Base-by-base conservation (phyloP, 53 echinoderm and acorn worm genomes). In the Actinopyga echinites region DNA sequence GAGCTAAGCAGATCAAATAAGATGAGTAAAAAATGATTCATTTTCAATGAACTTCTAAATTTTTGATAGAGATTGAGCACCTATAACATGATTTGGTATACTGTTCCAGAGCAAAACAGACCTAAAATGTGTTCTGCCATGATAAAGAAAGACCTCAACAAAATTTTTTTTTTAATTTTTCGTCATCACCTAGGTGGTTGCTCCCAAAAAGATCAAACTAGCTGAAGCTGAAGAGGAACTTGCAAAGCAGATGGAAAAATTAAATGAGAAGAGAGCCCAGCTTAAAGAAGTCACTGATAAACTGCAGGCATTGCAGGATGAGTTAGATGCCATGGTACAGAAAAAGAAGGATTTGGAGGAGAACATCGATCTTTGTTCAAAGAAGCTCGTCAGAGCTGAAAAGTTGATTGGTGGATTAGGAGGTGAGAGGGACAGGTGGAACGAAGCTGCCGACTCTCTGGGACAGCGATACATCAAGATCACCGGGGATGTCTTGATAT, bases 351-450 rank as follows among this genome's bases (percentile, higher is more conserved):
- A 99, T 8, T 68, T 99, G 57, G 99, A 99, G 67, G 95, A 86
- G 15, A 99, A 99, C 83, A 99, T 99, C 44, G 95, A 95, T 78
- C 91, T 99, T 60, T 99, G 99, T 75, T 99, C 99, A 9, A 90
- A 95, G 89, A 99, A 99, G 82, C 87, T 99, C 60, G 91, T 92
- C 54, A 44, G 99, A 32, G 99, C 99, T 0, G 99, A 99, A 89
- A 99, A 99, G 85, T 93, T 95, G 85, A 99, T 99, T 56, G 94
- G 95, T 0, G 99, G 99, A 7, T 85, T 99, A 9, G 99, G 99
- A 42, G 99, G 99, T 2, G 99, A 99, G 93, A 92, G 91, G 65
- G 99, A 95, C 66, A 90, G 95, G 1, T 95, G 99, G 95, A 87
- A 92, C 29, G 91, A 95, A 37, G 95, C 95, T 0, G 95, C 92